Percentiles rank a stretch among this genome's conserved stretches.
Conservation (phyloP, 2,888 invertebrate genomes). For the Prionchulus punctatus region DNA sequence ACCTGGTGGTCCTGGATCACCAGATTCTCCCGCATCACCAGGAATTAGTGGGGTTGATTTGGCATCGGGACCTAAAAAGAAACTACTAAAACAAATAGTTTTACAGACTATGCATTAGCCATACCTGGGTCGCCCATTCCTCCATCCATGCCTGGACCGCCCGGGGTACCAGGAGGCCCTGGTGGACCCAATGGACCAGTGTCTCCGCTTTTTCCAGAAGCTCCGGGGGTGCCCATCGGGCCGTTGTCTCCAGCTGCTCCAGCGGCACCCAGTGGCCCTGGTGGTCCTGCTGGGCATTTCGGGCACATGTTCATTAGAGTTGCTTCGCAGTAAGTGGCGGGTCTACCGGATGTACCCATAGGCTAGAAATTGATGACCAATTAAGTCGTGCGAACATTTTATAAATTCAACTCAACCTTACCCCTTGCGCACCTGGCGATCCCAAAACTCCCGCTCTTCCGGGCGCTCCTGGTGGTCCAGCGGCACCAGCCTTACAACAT, state of each 20-base stretch:
- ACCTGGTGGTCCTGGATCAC: conserved; percentile 16
- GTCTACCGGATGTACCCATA: background rate
- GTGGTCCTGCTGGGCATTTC: conserved; percentile 3
- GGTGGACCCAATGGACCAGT: conserved; percentile 4
- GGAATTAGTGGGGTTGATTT: conserved; percentile 7
- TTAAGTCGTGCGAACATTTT: too few relatives aligned
- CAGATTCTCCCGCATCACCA: conserved; percentile 15
- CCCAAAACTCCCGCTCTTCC: background rate
- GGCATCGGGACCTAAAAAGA: conserved; percentile 4
- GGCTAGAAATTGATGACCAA: too few relatives aligned
- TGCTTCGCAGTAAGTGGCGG: conserved; percentile 1
- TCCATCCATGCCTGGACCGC: conserved; percentile 8
- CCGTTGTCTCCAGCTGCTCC: conserved; percentile 5
- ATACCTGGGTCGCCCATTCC: conserved; percentile 6
- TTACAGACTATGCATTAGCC: background rate
- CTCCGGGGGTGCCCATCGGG: conserved; percentile 4
- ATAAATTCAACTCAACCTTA: background rate
- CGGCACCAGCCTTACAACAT: background rate
- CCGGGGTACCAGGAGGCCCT: conserved; percentile 8
- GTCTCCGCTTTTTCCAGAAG: conserved; percentile 7
- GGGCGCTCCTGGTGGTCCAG: background rate
- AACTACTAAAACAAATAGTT: background rate
- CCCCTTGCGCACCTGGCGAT: background rate
- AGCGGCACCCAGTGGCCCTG: conserved; percentile 7
- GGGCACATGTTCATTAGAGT: conserved; percentile 6